Base-by-base conservation (phyloP, 1,140 invertebrate species). In the Lepidotrigona ventralis region DNA sequence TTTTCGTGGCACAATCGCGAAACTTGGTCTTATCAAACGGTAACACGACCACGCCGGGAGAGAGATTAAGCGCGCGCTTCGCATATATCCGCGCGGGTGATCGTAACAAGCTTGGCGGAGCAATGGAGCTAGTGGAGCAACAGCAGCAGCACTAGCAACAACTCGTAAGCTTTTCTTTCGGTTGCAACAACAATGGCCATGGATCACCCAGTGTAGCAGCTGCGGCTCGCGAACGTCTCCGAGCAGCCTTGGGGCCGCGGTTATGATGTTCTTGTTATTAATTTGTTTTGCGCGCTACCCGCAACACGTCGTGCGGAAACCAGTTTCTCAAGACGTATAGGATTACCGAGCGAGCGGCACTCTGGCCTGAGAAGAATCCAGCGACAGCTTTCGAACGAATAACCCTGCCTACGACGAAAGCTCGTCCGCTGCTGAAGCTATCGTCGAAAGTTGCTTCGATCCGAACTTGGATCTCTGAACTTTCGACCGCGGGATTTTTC, bases 261-360 rank as follows among this genome's bases (percentile, higher is more conserved):
- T 90, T 90, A 90, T 90, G 89, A 90, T 90, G 89, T 87, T 90
- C 89, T 90, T 90, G 89, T 90, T 90, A 90, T 90, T 90, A 90
- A 90, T 90, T 90, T 90, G 89, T 90, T 90, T 90, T 90, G 89
- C 89, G 81, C 89, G 85, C 88, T 87, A 89, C 89, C 85, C 88
- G 86, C 89, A 90, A 88, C 88, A 87, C 86, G 85, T 84, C 82
- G 89, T 83, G 84, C 85, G 89, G 89, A 90, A 90, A 90, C 89
- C 89, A 90, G 89, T 90, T 90, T 90, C 89, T 90, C 80, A 84
- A 89, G 88, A 89, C 86, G 85, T 90, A 90, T 90, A 87, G 88
- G 89, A 89, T 90, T 90, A 90, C 89, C 85, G 79, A 73, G 82
- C 82, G 73, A 73, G 82, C 82, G 73, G 73, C 69, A 73, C 82